These are phyloP conservation scores for Yponomeuta sedellus DNA, from an alignment of 2,888 invertebrate species.

Conservation along the genomic window DNA sequence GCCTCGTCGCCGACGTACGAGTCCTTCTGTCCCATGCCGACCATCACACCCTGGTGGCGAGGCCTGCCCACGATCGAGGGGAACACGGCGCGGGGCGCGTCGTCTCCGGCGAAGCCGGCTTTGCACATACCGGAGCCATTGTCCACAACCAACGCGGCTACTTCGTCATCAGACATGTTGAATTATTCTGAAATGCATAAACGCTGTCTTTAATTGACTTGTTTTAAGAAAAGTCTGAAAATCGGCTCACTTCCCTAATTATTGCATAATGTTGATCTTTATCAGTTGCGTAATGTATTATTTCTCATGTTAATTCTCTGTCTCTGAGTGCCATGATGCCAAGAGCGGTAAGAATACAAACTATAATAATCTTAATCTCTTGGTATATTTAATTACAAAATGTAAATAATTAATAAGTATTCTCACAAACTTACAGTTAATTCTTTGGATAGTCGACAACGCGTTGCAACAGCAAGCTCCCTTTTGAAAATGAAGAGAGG, in stretches of 20 bases:
- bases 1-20: slow-evolving; percentile 97
- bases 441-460: slow-evolving; percentile 39
- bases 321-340: not conserved
- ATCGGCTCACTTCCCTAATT: not conserved
- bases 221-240: slow-evolving; percentile 20
- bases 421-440: slow-evolving; percentile 6
- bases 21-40: slow-evolving; percentile 98
- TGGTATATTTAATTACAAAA: slow-evolving; percentile 3
- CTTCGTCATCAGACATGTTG: slow-evolving; percentile 78
- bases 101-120: slow-evolving; percentile 97
- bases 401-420: not conserved
- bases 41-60: slow-evolving; percentile 96
- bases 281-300: not conserved
- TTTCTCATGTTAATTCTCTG: not conserved
- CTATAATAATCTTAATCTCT: not conserved
- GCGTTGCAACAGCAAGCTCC: slow-evolving; percentile 58
- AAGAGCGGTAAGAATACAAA: not conserved
- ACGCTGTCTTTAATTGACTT: not conserved
- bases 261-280: not conserved
- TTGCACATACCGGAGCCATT: slow-evolving; percentile 99
- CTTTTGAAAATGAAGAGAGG: slow-evolving; percentile 59
- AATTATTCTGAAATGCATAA: slow-evolving; percentile 53
- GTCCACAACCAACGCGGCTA: slow-evolving; percentile 95
- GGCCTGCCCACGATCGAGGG: slow-evolving; percentile 97
- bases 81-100: slow-evolving; percentile 96